Percentiles rank a stretch among this genome's conserved stretches.
Conservation (phyloP, 2,113 vertebrate species). For the Turdus rufiventris region DNA sequence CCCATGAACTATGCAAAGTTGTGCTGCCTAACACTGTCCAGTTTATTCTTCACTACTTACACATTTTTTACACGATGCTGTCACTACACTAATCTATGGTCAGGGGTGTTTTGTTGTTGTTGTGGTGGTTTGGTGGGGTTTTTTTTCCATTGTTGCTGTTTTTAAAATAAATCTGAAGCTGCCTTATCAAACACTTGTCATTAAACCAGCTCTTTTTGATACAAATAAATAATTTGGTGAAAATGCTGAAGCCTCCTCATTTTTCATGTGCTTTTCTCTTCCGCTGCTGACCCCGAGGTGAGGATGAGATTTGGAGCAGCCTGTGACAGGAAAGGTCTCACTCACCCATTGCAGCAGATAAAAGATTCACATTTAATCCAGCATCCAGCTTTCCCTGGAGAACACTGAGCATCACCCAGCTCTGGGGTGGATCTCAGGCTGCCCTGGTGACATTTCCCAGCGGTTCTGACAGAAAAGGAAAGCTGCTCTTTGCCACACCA, state of each 20-base stretch:
- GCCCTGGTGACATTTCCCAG: background rate
- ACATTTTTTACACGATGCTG: background rate
- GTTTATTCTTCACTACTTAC: conserved; percentile 2
- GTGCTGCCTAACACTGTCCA: background rate
- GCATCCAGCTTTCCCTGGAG: background rate
- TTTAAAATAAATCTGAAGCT: background rate
- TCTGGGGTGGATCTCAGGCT: background rate
- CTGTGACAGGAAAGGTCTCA: background rate
- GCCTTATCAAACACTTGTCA: background rate
- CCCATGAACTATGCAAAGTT: background rate
- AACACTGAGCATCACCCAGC: background rate
- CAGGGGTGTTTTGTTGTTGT: background rate
- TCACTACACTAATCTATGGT: background rate
- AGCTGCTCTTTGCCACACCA: background rate
- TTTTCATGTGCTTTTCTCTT: background rate
- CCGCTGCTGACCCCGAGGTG: background rate
- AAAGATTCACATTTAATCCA: accelerated
- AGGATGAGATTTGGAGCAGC: background rate
- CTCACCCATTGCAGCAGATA: background rate
- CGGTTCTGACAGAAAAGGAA: too few species aligned
- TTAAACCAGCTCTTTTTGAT: conserved; percentile 33
- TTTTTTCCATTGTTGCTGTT: background rate
- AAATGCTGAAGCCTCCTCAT: background rate
- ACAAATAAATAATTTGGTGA: conserved; percentile 69
- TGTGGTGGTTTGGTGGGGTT: background rate